Base-by-base conservation (phyloP, 2,888 invertebrate genomes). In the Volucella bombylans region DNA sequence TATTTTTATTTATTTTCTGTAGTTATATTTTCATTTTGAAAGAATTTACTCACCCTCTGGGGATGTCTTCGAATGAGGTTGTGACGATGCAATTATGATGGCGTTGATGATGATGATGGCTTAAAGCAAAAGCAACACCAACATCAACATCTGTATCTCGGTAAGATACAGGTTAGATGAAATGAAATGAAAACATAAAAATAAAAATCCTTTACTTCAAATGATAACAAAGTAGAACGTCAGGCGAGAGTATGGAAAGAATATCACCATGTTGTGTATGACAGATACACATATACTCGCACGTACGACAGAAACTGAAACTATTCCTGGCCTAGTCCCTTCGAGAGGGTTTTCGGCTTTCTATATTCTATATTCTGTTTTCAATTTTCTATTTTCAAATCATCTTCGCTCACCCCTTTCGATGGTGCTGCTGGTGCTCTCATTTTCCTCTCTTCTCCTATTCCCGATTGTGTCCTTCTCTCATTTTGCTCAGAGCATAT, bases 151-250 rank as follows among this genome's bases (percentile, higher is more conserved):
- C 23, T 31, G 31, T 6, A 31, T 31, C 31, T 31, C 31, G 6
- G 18, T 41, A 52, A 52, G 78, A 73, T 74, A 68, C 52, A 69
- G 79, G 79, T 83, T 83, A 79, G 69, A 31, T 31, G 31, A 31
- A 31, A 31, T 31, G 31, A 31, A 31, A 31, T 31, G 31, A 6
- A 31, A 31, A 31, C 4, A 31, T 31, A 54, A 69, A 49, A 54
- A 11, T 23, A 43, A 31, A 39, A 45, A 41, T 55, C 62, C 14
- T 47, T 50, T 50, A 59, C 50, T 45, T 9, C 8, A 62, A 79
- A 74, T 83, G 79, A 79, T 52, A 74, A 74, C 79, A 83, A 83
- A 79, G 74, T 79, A 54, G 79, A 83, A 67, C 79, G 69, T 11
- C 31, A 43, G 62, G 18, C 15, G 18, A 57, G 47, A 50, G 59